A percentile compares a stretch with the other conserved stretches of the same genome.
Conservation (phyloP, 2,797 vertebrate genomes). For the Halcyon smyrnensis region DNA sequence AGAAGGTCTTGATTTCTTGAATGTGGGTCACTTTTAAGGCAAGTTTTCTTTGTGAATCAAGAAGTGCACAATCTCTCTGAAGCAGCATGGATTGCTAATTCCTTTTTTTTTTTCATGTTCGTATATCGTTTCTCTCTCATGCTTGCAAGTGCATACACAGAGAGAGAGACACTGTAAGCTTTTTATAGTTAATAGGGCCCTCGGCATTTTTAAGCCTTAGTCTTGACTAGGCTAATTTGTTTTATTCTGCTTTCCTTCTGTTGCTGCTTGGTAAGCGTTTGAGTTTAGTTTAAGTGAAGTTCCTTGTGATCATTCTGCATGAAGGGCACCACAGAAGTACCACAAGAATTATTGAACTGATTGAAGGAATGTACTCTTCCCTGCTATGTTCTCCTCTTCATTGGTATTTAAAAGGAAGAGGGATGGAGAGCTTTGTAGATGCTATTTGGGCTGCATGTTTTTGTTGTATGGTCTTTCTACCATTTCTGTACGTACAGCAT, state of each 20-base stretch:
- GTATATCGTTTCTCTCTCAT: not conserved
- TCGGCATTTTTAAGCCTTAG: slow-evolving; percentile 66
- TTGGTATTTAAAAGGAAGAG: slow-evolving; percentile 11
- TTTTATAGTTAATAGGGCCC: slow-evolving; percentile 65
- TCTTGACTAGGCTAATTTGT: slow-evolving; percentile 61
- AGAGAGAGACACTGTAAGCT: slow-evolving; percentile 53
- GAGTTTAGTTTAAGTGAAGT: slow-evolving; percentile 61
- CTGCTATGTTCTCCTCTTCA: not conserved
- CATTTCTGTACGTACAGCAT: not conserved
- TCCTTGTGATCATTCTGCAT: slow-evolving; percentile 53
- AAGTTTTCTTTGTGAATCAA: slow-evolving; percentile 57
- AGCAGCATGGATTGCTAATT: slow-evolving; percentile 67
- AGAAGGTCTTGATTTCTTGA: slow-evolving; percentile 3
- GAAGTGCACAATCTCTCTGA: slow-evolving; percentile 46
- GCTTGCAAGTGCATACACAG: not conserved
- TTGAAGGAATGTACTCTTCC: not conserved
- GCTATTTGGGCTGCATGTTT: not conserved
- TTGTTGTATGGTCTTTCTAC: not conserved
- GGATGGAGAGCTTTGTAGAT: not conserved
- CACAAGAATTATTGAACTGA: slow-evolving; percentile 17
- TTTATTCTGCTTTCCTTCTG: slow-evolving; percentile 74
- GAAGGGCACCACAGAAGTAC: slow-evolving; percentile 32
- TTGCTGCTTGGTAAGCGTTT: slow-evolving; percentile 29
- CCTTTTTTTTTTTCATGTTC: not conserved
- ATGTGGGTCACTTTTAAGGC: slow-evolving; percentile 13